Evolutionary conservation across 1,140 invertebrate species (phyloP), one percentile per base, ranked within the genome.

Genomic region (Caenorhabditis brenneri): DNA sequence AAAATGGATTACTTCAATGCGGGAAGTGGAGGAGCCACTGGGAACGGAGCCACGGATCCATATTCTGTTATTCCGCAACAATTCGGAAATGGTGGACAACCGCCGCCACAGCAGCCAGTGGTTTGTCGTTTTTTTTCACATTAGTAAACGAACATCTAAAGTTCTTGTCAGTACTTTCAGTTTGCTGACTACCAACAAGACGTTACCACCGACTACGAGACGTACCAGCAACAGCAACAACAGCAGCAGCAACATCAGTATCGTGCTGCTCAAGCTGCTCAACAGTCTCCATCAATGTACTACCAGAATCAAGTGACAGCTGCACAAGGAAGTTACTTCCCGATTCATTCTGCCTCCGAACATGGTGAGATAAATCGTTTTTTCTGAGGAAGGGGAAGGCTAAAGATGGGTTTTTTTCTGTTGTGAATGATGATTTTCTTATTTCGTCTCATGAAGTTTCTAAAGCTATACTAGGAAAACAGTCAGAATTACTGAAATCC

Each of bases 11-110:
- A 33, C 19, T 80, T 51, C 31, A 80, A 80, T 51, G 48, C 46
- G 78, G 49, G 78, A 33, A 31, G 49, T 12, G 46, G 49, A 15
- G 78, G 65, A 74, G 24, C 58, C 33, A 36, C 65, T 42, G 65
- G 65, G 24, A 74, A 74, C n/a, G 65, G 65, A 27, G 12, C 36
- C 1, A 74, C 65, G 42, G 65, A 74, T 74, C 65, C 65, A 42
- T 74, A 74, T 27, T 33, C 65, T 9, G 65, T 74, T n/a, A 74
- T 74, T 74, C 65, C 65, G 15, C 65, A 74, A 42, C 65, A 74
- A 12, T 74, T 74, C 36, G 65, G 65, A 15, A 74, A 42, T 42
- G 36, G 65, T 22, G 65, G 36, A 9, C 65, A 74, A 24, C 65
- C 33, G 10, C 65, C 65, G 29, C 65, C 36, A 42, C 65, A 74